These are phyloP conservation scores for Mizuhopecten yessoensis DNA, from an alignment of 1,140 invertebrate species.

Conservation along the genomic window DNA sequence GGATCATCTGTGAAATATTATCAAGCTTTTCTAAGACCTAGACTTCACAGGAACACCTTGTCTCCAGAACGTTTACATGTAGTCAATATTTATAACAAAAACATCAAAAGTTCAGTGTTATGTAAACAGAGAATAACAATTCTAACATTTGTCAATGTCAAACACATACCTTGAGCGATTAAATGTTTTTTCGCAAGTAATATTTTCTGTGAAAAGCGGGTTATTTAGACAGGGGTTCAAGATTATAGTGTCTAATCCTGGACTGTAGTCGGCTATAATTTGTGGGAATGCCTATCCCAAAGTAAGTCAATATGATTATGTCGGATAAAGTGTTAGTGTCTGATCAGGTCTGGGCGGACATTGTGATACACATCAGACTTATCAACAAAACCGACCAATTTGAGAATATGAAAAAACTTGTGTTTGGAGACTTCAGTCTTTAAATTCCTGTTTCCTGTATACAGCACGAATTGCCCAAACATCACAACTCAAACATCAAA, in stretches of 20 bases:
- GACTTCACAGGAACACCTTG: background rate
- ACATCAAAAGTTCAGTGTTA: background rate
- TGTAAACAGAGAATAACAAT: constrained; percentile 4
- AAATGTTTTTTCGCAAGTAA: background rate
- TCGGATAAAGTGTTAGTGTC: background rate
- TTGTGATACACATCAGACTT: background rate
- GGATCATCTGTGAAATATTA: background rate
- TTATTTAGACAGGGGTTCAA: background rate
- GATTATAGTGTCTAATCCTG: background rate
- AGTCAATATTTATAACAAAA: constrained; percentile 39
- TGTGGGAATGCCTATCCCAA: background rate
- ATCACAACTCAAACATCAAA: too few species aligned
- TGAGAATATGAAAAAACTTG: too few species aligned
- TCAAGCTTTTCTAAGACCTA: constrained; percentile 9
- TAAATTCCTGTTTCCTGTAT: too few species aligned
- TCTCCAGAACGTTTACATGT: constrained; percentile 2
- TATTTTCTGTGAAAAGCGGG: background rate
- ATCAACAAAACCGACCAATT: too few species aligned
- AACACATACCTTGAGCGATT: background rate
- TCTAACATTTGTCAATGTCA: background rate
- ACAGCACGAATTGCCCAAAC: too few species aligned
- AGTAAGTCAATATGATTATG: background rate
- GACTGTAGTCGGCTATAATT: background rate
- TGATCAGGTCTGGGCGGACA: background rate
- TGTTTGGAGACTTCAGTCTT: too few species aligned